Evolutionary conservation across 2,888 invertebrate species (phyloP).

Genomic region (Eugnorisma glareosa): DNA sequence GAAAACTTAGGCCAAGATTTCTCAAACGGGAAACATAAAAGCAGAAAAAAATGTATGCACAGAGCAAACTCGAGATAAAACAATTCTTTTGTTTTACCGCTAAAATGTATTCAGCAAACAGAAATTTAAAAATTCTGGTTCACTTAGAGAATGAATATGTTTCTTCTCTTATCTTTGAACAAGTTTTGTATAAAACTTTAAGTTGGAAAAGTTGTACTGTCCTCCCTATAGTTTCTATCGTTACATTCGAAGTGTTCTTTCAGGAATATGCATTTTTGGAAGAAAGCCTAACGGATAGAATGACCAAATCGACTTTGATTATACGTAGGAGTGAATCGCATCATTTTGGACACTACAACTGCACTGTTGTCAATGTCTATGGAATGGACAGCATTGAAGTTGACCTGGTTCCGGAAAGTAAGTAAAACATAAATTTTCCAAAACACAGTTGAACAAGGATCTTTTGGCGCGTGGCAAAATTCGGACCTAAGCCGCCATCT

Average conservation of each 20-base stretch:
- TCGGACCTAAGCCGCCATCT: neutral
- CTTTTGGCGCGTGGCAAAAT: neutral
- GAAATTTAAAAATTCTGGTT: slow-evolving; percentile 58
- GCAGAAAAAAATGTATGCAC: slow-evolving; percentile 54
- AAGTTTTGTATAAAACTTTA: slow-evolving; percentile 55
- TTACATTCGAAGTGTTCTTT: slow-evolving; percentile 61
- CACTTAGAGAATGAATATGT: slow-evolving; percentile 57
- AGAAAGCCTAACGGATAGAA: slow-evolving; percentile 93
- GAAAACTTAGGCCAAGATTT: slow-evolving; percentile 55
- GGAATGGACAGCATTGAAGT: slow-evolving; percentile 96
- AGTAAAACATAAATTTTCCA: slow-evolving; percentile 82
- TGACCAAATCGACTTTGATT: slow-evolving; percentile 95
- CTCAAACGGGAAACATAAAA: slow-evolving; percentile 42
- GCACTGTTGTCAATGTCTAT: slow-evolving; percentile 97
- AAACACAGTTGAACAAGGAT: neutral
- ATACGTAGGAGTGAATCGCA: slow-evolving; percentile 95
- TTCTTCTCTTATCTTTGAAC: slow-evolving; percentile 47
- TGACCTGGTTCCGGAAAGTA: slow-evolving; percentile 96
- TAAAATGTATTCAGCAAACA: slow-evolving; percentile 57
- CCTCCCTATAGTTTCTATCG: slow-evolving; percentile 46
- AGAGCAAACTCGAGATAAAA: slow-evolving; percentile 55
- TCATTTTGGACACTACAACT: slow-evolving; percentile 98
- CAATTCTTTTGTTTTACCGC: slow-evolving; percentile 58
- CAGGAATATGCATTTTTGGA: slow-evolving; percentile 94
- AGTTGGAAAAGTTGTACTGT: slow-evolving; percentile 49